Conservation (phyloP, 1,140 invertebrate species). For the Periplaneta americana region DNA sequence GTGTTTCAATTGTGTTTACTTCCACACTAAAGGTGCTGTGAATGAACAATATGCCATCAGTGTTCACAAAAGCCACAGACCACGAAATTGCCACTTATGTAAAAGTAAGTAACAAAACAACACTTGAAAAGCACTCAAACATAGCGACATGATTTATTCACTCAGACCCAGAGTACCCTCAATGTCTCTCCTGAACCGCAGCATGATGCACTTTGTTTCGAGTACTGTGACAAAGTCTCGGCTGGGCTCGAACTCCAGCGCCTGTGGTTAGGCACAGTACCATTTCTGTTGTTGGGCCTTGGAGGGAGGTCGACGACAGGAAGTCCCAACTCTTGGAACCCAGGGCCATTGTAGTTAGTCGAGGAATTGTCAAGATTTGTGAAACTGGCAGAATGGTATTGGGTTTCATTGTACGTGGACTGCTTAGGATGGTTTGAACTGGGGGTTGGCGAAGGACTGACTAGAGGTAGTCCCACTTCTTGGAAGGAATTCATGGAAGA, state of each 20-base stretch:
- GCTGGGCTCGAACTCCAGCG: conserved; percentile 40
- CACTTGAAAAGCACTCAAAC: neutral
- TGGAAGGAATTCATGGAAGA: conserved; percentile 77
- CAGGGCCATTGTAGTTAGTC: conserved; percentile 31
- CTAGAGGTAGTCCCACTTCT: conserved; percentile 59
- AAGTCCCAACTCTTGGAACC: conserved; percentile 37
- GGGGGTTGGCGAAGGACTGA: conserved; percentile 21
- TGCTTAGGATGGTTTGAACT: neutral
- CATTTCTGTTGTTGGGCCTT: conserved; percentile 23
- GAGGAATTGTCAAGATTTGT: conserved; percentile 47
- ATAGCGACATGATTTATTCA: neutral
- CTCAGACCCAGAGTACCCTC: conserved; percentile 39
- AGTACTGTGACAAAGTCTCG: conserved; percentile 35
- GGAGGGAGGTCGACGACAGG: conserved; percentile 31
- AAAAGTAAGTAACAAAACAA: neutral
- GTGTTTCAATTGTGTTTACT: too few species aligned
- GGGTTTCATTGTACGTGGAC: conserved; percentile 25
- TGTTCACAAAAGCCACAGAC: too few species aligned
- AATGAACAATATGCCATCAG: too few species aligned
- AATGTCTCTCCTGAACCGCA: conserved; percentile 29
- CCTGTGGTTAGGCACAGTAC: conserved; percentile 29
- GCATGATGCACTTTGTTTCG: conserved; percentile 31
- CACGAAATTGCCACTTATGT: too few species aligned
- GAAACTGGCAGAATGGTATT: conserved; percentile 75
- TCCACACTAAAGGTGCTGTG: too few species aligned